Evolutionary conservation across 2,888 invertebrate genomes (phyloP).

Genomic region (Drosophila limbata): DNA sequence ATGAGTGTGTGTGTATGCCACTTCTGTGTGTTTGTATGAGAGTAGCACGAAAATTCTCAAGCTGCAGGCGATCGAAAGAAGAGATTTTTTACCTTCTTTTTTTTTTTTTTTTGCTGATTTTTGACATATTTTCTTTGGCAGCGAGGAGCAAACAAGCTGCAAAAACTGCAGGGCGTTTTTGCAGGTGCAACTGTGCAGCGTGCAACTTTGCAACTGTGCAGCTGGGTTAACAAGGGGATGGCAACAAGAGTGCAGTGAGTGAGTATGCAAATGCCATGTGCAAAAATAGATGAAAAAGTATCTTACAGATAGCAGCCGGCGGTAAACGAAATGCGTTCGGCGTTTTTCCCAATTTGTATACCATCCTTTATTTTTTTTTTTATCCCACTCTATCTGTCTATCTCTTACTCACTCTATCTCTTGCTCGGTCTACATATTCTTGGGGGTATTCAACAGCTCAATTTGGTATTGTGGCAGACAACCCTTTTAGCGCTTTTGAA

Average conservation of each 20-base stretch:
- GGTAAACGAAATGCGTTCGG: conserved; percentile 62
- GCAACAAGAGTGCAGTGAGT: conserved; percentile 40
- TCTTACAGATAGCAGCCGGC: conserved; percentile 55
- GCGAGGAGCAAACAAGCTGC: conserved; percentile 63
- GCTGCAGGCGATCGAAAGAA: conserved; percentile 68
- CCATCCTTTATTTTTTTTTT: neutral
- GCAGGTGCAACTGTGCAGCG: conserved; percentile 55
- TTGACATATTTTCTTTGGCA: conserved; percentile 78
- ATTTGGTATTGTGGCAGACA: conserved; percentile 60
- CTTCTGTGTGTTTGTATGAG: neutral
- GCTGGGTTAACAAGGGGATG: conserved; percentile 64
- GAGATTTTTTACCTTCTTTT: conserved; percentile 26
- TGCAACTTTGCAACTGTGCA: conserved; percentile 60
- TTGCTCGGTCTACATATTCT: neutral
- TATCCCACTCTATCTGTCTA: neutral
- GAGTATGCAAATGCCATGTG: conserved; percentile 67
- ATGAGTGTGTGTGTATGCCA: neutral
- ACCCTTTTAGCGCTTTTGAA: conserved; percentile 60
- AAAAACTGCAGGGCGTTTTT: conserved; percentile 47
- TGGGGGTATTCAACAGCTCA: conserved; percentile 69
- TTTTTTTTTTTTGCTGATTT: conserved; percentile 62
- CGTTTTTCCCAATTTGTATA: conserved; percentile 66
- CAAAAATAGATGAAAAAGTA: conserved; percentile 39
- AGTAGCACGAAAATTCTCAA: conserved; percentile 19
- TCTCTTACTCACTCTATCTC: neutral